Evolutionary conservation across 2,888 invertebrate species (phyloP).

Genomic region (Brassicogethes aeneus): DNA sequence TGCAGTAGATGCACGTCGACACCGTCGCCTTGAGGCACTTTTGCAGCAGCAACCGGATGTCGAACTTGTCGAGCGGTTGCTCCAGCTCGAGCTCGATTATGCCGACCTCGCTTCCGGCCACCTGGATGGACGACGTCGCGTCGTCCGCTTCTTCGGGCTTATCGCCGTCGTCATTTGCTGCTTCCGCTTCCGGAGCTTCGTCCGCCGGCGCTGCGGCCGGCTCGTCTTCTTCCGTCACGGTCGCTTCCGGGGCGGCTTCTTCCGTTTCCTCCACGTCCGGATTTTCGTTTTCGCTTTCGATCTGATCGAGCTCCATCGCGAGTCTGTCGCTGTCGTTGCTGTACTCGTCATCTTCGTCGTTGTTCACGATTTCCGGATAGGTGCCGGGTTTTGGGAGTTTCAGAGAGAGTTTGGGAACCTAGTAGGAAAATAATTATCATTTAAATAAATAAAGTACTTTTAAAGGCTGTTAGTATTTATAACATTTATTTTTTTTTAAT

Average conservation of each 20-base stretch:
- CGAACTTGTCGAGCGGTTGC: conserved; percentile 65
- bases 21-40: conserved; percentile 64
- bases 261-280: conserved; percentile 17
- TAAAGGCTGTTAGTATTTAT: too few species aligned
- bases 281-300: conserved; percentile 38
- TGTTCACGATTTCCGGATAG: conserved; percentile 32
- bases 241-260: conserved; percentile 7
- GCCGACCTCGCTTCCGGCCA: conserved; percentile 57
- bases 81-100: conserved; percentile 64
- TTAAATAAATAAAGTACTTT: too few species aligned
- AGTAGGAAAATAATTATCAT: conserved; percentile 21
- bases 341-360: conserved; percentile 21
- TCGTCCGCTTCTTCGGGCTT: conserved; percentile 27
- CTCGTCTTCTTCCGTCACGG: conserved; percentile 40
- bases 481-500: too few species aligned
- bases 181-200: conserved; percentile 34
- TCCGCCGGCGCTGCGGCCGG: neutral
- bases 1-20: conserved; percentile 71
- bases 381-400: conserved; percentile 41
- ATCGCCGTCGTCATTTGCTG: conserved; percentile 36
- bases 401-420: conserved; percentile 57
- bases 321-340: conserved; percentile 55
- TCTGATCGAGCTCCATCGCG: conserved; percentile 47
- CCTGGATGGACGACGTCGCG: conserved; percentile 6
- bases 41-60: conserved; percentile 60